Conservation (phyloP, 2,113 vertebrate species). For the Tragulus kanchil region DNA sequence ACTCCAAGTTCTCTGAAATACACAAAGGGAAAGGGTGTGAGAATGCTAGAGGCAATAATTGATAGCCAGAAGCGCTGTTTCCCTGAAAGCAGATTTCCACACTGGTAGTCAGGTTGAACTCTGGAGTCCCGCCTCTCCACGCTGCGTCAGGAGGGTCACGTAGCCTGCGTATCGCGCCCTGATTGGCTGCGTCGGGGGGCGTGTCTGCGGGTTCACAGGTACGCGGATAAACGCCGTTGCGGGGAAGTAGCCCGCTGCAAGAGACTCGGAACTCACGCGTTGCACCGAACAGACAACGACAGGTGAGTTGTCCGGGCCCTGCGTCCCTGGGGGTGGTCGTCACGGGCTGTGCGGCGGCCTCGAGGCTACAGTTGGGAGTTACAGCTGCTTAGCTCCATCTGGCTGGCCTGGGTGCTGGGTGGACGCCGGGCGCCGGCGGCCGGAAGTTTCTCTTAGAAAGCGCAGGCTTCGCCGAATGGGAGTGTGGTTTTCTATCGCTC, state of each 20-base stretch:
- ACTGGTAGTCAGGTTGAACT: accelerated
- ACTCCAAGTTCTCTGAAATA: not conserved
- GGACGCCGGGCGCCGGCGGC: accelerated
- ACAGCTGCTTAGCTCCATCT: not conserved
- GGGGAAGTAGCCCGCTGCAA: accelerated
- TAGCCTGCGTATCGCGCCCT: not conserved
- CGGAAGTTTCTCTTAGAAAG: not conserved
- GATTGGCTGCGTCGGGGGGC: constrained; percentile 35
- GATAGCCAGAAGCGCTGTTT: accelerated
- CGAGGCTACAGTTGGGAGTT: not conserved
- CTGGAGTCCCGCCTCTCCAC: accelerated
- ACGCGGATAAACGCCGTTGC: accelerated
- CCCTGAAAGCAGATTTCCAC: accelerated
- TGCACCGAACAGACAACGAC: no score
- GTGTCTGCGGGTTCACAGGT: not conserved
- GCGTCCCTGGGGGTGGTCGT: not conserved
- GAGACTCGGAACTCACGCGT: accelerated
- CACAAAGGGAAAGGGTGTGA: not conserved
- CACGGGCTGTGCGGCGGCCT: accelerated
- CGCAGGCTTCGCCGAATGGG: accelerated
- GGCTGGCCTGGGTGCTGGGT: not conserved
- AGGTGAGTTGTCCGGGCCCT: not conserved
- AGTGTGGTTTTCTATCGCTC: not conserved
- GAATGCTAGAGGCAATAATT: accelerated
- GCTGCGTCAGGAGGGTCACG: not conserved